A percentile compares a stretch with the other conserved stretches of the same genome.
Conservation (phyloP, 92 coral and sea anemone genomes). For the Muricea muricata region DNA sequence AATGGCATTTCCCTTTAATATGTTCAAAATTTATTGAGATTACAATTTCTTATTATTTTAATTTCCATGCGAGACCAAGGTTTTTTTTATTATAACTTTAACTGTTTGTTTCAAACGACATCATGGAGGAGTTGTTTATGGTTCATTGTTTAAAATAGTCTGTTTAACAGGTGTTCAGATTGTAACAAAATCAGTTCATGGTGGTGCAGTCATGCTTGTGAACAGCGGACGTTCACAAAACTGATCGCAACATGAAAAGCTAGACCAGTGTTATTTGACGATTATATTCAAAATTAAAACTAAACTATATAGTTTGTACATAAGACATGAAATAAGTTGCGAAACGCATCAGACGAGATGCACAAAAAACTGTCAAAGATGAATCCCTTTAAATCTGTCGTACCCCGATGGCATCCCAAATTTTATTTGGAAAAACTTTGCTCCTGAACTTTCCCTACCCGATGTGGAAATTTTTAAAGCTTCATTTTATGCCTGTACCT, state of each 20-base stretch:
- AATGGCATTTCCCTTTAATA: not conserved
- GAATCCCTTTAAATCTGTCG: not conserved
- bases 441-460: not conserved
- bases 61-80: not conserved
- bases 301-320: no score
- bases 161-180: constrained; percentile 12
- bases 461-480: not conserved
- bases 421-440: not conserved
- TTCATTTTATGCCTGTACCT: not conserved
- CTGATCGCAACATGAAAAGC: no score
- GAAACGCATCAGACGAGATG: no score
- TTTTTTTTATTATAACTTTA: not conserved
- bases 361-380: not conserved
- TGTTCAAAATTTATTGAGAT: not conserved
- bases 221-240: not conserved
- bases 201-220: not conserved
- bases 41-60: not conserved
- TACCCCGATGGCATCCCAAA: constrained; percentile 3
- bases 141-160: not conserved
- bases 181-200: not conserved
- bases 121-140: not conserved
- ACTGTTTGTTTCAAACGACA: not conserved
- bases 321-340: no score
- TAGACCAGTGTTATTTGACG: no score
- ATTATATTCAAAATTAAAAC: no score